Evolutionary conservation across 2,797 vertebrate genomes (phyloP), one percentile per base, ranked within the genome.

Genomic region (Morelia viridis): DNA sequence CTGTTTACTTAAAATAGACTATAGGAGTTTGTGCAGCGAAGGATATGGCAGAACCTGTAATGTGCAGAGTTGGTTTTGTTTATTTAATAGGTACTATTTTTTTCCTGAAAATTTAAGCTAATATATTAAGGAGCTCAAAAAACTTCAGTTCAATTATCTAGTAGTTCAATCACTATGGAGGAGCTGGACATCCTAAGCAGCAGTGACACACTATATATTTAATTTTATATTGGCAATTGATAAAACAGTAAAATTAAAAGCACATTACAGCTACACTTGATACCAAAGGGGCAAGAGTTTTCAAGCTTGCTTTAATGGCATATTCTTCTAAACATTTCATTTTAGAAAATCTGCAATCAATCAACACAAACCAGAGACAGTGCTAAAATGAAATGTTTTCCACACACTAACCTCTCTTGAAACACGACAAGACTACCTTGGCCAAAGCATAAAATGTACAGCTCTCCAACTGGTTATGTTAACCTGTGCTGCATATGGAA

Each of bases 221-320:
- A 95, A 97, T 96, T 96, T 96, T 96, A 97, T 96, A 97, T 97
- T 96, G 98, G 97, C 98, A 98, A 98, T 97, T 97, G 97, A 98
- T 98, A 97, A 98, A 98, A 98, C 98, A 97, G 95, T 98, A 98
- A 99, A 98, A 98, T 98, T 92, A 92, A 90, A 92, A 92, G 92
- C 98, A 99, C 98, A 97, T 98, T 97, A 98, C 97, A 97, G 98
- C 98, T 97, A 98, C 97, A 96, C 96, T 97, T 97, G 71, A 98
- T 97, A 98, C 97, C 97, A 97, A 96, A 97, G 97, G 97, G 96
- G 97, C 97, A 97, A 96, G 96, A 60, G 90, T 95, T 94, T 95
- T 95, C 92, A 96, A 94, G 96, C 94, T 95, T 97, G 96, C 97
- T 97, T 97, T 97, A 94, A 93, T 96, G 97, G 97, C 97, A 98